Conservation (phyloP, 1,140 invertebrate genomes). For the Pemphigus obesinymphae region DNA sequence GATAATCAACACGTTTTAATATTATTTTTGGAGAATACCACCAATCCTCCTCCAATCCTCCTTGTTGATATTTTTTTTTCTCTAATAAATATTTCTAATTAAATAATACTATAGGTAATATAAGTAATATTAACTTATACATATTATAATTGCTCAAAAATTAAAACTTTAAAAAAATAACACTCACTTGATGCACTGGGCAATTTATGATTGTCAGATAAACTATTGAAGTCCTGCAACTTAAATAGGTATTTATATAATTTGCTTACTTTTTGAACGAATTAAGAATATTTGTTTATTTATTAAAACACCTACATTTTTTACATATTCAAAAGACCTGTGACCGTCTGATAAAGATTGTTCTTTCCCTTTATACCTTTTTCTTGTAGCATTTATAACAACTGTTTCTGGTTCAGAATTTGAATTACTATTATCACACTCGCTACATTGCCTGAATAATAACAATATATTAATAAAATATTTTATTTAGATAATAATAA, state of each 20-base stretch:
- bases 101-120: not conserved
- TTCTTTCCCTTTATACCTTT: constrained; percentile 48
- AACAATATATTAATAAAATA: constrained; percentile 43
- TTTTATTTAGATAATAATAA: not conserved
- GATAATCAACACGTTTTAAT: constrained; percentile 54
- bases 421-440: constrained; percentile 76
- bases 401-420: constrained; percentile 69
- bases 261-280: not conserved
- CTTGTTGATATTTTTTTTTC: constrained; percentile 38
- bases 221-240: not conserved
- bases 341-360: not conserved
- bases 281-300: not conserved
- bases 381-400: constrained; percentile 70
- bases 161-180: not conserved
- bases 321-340: not conserved
- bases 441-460: constrained; percentile 71
- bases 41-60: no score
- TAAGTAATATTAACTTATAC: not conserved
- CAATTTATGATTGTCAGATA: not conserved
- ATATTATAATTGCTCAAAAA: not conserved
- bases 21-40: constrained; percentile 28
- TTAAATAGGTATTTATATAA: not conserved
- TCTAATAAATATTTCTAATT: not conserved
- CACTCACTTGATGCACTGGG: not conserved
- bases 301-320: constrained; percentile 3